Base-by-base conservation (phyloP, 2,797 vertebrate genomes). In the Pipistrellus nathusii region DNA sequence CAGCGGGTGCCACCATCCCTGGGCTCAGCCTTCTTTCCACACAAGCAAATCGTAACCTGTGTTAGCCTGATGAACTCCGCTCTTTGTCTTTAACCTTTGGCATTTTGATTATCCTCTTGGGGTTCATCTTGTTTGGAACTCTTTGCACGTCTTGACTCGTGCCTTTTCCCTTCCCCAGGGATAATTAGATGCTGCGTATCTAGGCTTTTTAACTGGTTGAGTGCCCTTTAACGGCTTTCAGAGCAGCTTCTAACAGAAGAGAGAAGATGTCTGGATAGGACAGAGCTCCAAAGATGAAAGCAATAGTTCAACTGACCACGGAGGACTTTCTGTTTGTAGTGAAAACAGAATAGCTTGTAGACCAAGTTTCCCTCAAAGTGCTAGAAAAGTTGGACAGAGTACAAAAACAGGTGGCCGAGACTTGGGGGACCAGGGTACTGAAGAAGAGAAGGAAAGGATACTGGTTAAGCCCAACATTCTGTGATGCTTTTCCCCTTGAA, bases 261-360 rank as follows among this genome's bases (percentile, higher is more conserved):
- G 20, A 69, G 44, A 53, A 4, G 20, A 32, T 78, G 23, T 38
- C 51, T 84, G 87, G 23, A 20, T 53, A 59, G 55, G 48, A 78
- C 14, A 57, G 23, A 94, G 80, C 15, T 57, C 48, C 83, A 85
- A 32, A 87, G 78, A 72, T 81, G 35, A 90, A 80, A 80, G 77
- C 27, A 41, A 2, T 38, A 90, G 48, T 68, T 87, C 20, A 32
- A 7, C 35, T 87, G 85, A 14, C 57, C 48, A 46, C 35, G 55
- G 76, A 92, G 69, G 64, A n/a, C 88, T 84, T 95, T 94, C 27
- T 96, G 32, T n/a, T 90, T 84, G 90, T 59, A 85, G 53, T 62
- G 59, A 69, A 83, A 93, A 59, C 32, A 7, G 78, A 72, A 27
- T 64, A 59, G 57, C 55, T 75, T 80, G 4, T 68, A 82, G 13